Evolutionary conservation across 2,888 invertebrate species (phyloP), one percentile per base, ranked within the genome.

Genomic region (Mythimna loreyi): DNA sequence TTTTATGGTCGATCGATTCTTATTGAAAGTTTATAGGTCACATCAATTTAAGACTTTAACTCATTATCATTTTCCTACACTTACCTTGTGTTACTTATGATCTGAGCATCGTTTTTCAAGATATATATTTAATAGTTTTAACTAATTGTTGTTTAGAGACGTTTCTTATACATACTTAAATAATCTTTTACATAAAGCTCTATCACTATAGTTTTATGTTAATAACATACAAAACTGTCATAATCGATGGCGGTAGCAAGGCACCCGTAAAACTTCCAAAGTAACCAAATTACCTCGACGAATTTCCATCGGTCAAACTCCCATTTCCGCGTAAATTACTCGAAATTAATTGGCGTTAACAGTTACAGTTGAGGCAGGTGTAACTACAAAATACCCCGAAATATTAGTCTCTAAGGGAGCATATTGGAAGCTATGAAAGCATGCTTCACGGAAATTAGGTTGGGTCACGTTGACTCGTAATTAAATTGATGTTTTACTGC

Each of bases 311-410:
- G 53, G 60, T 58, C 67, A 50, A 68, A 66, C 25, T 73, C 16
- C 59, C 63, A 45, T 72, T 73, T 73, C 68, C 56, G 36, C 55
- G 68, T 73, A 78, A 78, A 68, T 68, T 62, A 68, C 49, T 63
- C 45, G 43, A 49, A 63, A 72, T 43, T 78, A 78, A 74, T 78
- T 77, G 59, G 77, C 49, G 73, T 78, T 49, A 73, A 68, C 65
- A 52, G 68, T 77, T 65, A 69, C 56, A 60, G 55, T 53, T 57
- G 36, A 40, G 23, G 36, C 49, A 72, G 67, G 61, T 40, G 60
- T 55, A 62, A 30, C 64, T 3, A 58, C 21, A 56, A 49, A 63
- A 50, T 72, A 47, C 25, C 16, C 19, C 9, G 61, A 53, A 69
- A 72, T 72, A 56, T 58, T 61, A 57, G 47, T 65, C 67, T 70